Percentiles rank a stretch among this genome's conserved stretches.
These are phyloP conservation scores for Camponotus pennsylvanicus DNA, from an alignment of 1,140 invertebrate genomes.

Conservation along the genomic window DNA sequence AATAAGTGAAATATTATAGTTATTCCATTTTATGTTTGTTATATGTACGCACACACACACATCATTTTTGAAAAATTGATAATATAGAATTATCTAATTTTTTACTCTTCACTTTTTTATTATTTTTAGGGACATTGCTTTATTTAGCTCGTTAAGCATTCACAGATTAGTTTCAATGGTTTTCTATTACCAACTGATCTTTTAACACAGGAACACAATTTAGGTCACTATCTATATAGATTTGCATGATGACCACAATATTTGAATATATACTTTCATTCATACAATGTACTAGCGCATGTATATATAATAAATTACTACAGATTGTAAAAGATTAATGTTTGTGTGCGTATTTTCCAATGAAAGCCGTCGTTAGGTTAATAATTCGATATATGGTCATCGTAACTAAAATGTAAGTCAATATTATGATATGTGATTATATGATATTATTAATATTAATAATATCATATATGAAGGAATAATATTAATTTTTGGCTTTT, in stretches of 20 bases:
- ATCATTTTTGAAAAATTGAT: background rate
- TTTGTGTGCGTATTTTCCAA: background rate
- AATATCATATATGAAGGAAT: background rate
- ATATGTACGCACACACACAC: no score
- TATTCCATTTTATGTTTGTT: background rate
- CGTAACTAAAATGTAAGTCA: background rate
- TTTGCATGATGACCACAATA: background rate
- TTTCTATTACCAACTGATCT: slow-evolving; percentile 9
- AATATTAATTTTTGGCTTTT: slow-evolving; percentile 4
- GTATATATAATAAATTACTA: slow-evolving; percentile 25
- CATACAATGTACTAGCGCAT: slow-evolving; percentile 7
- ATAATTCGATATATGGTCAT: slow-evolving; percentile 39
- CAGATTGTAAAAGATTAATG: slow-evolving; percentile 34
- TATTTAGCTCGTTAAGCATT: background rate
- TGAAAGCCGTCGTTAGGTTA: slow-evolving; percentile 14
- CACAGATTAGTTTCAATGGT: background rate
- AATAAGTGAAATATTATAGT: background rate
- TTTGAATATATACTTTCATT: slow-evolving; percentile 14
- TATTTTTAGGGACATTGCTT: background rate
- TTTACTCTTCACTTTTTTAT: background rate
- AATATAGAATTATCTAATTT: background rate
- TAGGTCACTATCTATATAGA: slow-evolving; percentile 26
- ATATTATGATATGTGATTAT: no score
- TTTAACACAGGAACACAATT: slow-evolving; percentile 10
- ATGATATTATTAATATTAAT: slow-evolving; percentile 35